Percentiles rank a stretch among this genome's conserved stretches.
phyloP scores from a whole-genome alignment of 2,888 invertebrate species.

The Leptopterna dolabrata region DNA sequence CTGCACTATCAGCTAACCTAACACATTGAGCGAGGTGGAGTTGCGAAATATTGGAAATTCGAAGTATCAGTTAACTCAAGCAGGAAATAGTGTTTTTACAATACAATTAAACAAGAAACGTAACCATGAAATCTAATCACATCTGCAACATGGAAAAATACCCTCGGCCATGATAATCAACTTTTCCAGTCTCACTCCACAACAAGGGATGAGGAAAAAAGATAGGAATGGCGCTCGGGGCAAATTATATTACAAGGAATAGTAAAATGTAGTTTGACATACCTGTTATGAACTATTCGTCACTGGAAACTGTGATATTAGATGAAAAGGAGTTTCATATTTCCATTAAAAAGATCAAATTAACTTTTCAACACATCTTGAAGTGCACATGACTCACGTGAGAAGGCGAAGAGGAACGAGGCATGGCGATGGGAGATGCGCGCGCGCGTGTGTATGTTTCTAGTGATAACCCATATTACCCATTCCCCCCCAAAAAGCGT shows the following conservation, averaged over 20 bases:
- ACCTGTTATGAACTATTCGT: slow-evolving; percentile 7
- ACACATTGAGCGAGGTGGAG: not conserved
- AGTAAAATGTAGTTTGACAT: not conserved
- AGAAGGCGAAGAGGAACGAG: slow-evolving; percentile 27
- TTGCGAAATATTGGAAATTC: not conserved
- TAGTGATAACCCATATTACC: not conserved
- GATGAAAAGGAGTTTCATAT: slow-evolving; percentile 14
- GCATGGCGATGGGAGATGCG: not conserved
- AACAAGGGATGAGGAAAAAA: not conserved
- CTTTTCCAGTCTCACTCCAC: not conserved
- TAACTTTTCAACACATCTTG: slow-evolving; percentile 35
- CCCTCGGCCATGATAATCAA: not conserved
- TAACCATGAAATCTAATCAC: not conserved
- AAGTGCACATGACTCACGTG: slow-evolving; percentile 43
- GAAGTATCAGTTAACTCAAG: not conserved
- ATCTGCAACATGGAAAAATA: not conserved
- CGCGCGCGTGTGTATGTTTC: slow-evolving; percentile 12
- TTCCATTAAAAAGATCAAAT: not conserved
- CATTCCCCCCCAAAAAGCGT: not conserved
- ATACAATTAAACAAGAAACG: too few relatives aligned
- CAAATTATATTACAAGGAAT: too few relatives aligned
- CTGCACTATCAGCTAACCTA: slow-evolving; percentile 5
- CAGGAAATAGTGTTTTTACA: not conserved
- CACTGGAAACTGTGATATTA: not conserved
- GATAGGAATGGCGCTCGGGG: too few relatives aligned